phyloP scores from a whole-genome alignment of 2,888 invertebrate species.

The Iselma pallidipennis region DNA sequence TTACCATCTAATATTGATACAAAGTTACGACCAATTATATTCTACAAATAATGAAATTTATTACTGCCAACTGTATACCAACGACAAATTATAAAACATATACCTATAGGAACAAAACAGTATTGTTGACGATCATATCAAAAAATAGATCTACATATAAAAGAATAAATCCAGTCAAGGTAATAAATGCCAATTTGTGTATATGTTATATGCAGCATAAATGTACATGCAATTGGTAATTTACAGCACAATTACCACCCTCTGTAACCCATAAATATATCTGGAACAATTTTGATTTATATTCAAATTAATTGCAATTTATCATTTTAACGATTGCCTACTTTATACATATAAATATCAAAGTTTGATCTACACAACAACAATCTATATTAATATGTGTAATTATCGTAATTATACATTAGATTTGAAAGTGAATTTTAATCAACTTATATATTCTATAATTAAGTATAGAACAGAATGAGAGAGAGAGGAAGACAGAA shows the following conservation, averaged over 20 bases:
- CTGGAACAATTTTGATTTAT: not conserved
- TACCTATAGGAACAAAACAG: not conserved
- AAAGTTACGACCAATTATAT: slow-evolving; percentile 9
- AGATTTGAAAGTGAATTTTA: too few relatives aligned
- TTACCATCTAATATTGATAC: slow-evolving; percentile 21
- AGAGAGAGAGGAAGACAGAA: not conserved
- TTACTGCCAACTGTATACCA: not conserved
- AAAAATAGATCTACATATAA: too few relatives aligned
- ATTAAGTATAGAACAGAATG: too few relatives aligned
- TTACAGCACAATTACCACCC: not conserved
- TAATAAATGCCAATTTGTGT: not conserved
- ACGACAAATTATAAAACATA: not conserved
- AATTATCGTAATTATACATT: too few relatives aligned
- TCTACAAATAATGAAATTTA: slow-evolving; percentile 7
- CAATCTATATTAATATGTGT: too few relatives aligned
- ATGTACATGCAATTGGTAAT: not conserved
- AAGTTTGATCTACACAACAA: not conserved
- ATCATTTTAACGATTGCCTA: not conserved
- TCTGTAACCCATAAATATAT: not conserved
- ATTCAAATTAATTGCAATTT: not conserved
- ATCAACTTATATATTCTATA: too few relatives aligned
- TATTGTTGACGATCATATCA: too few relatives aligned
- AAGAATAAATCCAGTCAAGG: not conserved
- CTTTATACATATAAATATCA: not conserved
- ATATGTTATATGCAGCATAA: not conserved